Evolutionary conservation across 2,113 vertebrate genomes (phyloP).

Genomic region (Dasyprocta punctata): DNA sequence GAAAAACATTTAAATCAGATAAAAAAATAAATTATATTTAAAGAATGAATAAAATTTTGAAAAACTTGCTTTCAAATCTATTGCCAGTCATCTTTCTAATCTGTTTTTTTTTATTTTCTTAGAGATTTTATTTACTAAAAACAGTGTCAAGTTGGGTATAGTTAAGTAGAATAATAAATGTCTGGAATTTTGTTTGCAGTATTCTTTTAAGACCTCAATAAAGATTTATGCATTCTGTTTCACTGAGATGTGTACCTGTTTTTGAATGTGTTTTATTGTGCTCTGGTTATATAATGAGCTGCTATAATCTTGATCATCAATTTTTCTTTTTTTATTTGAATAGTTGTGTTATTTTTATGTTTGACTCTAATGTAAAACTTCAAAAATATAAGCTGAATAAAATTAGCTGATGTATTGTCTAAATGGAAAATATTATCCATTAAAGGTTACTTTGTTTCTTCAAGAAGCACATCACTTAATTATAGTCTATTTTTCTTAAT

Average conservation of each 20-base stretch:
- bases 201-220: background rate
- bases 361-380: background rate
- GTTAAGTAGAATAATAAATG: conserved; percentile 60
- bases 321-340: background rate
- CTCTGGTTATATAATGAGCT: conserved; percentile 25
- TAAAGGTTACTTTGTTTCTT: background rate
- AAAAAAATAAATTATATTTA: conserved; percentile 10
- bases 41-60: conserved; percentile 42
- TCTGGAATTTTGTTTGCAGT: background rate
- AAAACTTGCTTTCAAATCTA: background rate
- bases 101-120: background rate
- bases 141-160: background rate
- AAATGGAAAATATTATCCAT: background rate
- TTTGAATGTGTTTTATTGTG: background rate
- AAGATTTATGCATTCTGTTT: conserved; percentile 51
- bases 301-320: background rate
- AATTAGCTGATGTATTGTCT: background rate
- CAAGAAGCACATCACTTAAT: background rate
- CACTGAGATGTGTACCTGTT: background rate
- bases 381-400: background rate
- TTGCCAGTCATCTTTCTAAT: background rate
- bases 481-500: background rate
- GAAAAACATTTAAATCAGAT: background rate
- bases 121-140: conserved; percentile 19
- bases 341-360: background rate